Base-by-base conservation (phyloP, 2,113 vertebrate genomes). In the Jaculus jaculus region DNA sequence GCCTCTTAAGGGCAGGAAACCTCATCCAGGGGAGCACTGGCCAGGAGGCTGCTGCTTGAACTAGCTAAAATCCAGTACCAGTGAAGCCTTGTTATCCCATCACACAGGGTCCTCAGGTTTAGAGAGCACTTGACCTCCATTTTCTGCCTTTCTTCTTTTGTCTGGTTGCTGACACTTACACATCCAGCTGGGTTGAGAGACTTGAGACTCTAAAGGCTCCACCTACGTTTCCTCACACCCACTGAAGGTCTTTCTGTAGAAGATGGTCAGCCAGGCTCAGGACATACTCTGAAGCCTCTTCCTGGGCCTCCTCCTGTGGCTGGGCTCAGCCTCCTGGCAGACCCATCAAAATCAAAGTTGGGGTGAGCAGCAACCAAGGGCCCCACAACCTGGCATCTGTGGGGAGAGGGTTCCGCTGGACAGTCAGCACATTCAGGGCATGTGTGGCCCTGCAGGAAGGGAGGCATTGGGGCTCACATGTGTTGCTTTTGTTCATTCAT, bases 141-240 rank as follows among this genome's bases (percentile, higher is more conserved):
- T 96, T 1, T 93, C 88, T 13, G n/a, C 51, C 16, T 93, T 86
- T 28, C 92, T 63, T 93, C 98, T 98, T 96, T 98, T 98, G 77
- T 98, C 99, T n/a, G 98, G 98, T 84, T 99, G 98, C 95, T 99
- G 99, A 81, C 98, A 98, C 97, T 99, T 99, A 16, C 98, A 98
- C 71, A 99, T 74, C 98, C 98, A 98, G 81, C 98, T 97, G 18
- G 96, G 85, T 82, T 98, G 97, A 95, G 97, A 95, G 34, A 86
- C 72, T 74, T 96, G 96, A 75, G 95, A 92, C 30, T 98, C 99
- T 99, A 97, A 51, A 34, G 1, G 0, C 28, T 16, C 77, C 12
- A 1, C 24, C 68, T 34, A n/a, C 91, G 47, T 87, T 51, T 1
- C 34, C 87, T 32, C 11, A 54, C 32, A 93, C 93, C 24, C 28